Evolutionary conservation across 1,140 invertebrate species (phyloP).

Genomic region (Latrodectus geometricus): DNA sequence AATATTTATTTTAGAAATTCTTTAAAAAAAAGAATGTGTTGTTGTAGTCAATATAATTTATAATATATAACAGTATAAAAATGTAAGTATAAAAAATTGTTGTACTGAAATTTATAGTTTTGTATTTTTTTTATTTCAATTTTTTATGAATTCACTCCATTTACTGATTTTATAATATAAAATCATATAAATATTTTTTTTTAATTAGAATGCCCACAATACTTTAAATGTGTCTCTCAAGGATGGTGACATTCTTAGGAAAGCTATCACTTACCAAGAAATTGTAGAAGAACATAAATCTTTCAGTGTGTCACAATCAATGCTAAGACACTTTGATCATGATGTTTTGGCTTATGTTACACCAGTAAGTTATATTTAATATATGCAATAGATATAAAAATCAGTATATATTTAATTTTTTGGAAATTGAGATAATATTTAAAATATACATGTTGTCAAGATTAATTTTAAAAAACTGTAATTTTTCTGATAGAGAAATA

Average conservation of each 20-base stretch:
- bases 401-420: neutral
- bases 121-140: neutral
- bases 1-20: neutral
- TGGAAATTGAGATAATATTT: no score
- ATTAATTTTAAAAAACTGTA: neutral
- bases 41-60: neutral
- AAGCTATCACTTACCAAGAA: slow-evolving; percentile 76
- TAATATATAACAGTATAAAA: neutral
- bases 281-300: slow-evolving; percentile 81
- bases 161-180: neutral
- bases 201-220: slow-evolving; percentile 12
- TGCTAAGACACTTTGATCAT: slow-evolving; percentile 67
- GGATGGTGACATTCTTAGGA: slow-evolving; percentile 72
- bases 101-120: neutral
- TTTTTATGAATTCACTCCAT: neutral
- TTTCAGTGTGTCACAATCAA: slow-evolving; percentile 71
- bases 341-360: slow-evolving; percentile 89
- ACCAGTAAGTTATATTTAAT: slow-evolving; percentile 76
- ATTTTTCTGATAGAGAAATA: neutral
- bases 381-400: neutral
- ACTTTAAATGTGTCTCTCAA: neutral
- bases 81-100: neutral
- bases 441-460: neutral
- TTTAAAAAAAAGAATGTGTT: neutral
- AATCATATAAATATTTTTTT: neutral